These are phyloP conservation scores for Diabrotica virgifera DNA, from an alignment of 1,140 invertebrate genomes.

Conservation along the genomic window DNA sequence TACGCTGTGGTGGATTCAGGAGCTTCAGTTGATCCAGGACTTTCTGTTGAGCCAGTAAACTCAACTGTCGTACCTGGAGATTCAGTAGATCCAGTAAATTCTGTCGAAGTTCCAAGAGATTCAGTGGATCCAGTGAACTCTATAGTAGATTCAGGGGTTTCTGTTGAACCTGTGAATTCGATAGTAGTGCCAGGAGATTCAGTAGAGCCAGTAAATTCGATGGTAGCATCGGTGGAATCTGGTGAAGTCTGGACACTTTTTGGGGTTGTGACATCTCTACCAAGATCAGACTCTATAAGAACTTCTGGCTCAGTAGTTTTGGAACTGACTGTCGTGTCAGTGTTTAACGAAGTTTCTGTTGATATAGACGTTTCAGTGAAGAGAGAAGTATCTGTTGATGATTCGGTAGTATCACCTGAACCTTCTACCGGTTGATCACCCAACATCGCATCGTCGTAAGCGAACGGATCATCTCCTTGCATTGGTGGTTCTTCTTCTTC, in stretches of 20 bases:
- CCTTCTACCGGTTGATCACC: constrained; percentile 53
- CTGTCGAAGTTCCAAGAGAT: constrained; percentile 4
- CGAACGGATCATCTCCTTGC: constrained; percentile 41
- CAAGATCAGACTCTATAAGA: neutral
- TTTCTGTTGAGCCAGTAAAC: constrained; percentile 9
- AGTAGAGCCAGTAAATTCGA: constrained; percentile 1
- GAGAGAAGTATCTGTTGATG: constrained; percentile 14
- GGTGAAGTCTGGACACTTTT: neutral
- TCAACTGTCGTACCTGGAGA: constrained; percentile 20
- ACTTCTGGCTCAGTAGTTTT: neutral
- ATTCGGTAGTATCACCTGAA: constrained; percentile 33
- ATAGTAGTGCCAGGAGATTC: neutral
- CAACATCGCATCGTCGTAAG: constrained; percentile 59
- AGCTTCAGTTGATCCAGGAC: neutral
- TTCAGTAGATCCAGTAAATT: constrained; percentile 16
- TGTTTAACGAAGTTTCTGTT: constrained; percentile 8
- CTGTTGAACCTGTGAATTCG: constrained; percentile 17
- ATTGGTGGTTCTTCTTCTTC: neutral
- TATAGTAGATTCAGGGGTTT: constrained; percentile 15
- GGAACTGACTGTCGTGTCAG: neutral
- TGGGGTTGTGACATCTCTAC: no score
- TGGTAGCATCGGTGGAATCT: constrained; percentile 4
- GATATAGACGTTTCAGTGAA: constrained; percentile 20
- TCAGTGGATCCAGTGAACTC: constrained; percentile 25
- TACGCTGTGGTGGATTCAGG: neutral